phyloP scores from a whole-genome alignment of 2,888 invertebrate genomes.

The Leptothorax acervorum region DNA sequence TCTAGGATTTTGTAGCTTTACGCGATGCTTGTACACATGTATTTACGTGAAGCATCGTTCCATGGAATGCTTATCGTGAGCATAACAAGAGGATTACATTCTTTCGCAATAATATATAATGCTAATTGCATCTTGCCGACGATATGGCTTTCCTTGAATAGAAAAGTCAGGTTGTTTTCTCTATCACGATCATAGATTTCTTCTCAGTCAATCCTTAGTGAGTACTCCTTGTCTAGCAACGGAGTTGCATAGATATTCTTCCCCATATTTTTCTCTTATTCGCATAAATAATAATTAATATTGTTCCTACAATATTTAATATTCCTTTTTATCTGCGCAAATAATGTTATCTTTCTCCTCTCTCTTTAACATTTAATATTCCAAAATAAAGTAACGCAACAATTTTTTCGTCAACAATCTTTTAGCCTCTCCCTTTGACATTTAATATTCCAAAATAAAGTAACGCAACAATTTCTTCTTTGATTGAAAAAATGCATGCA shows the following conservation, averaged over 20 bases:
- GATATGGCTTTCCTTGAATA: background rate
- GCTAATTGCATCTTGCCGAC: background rate
- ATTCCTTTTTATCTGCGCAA: background rate
- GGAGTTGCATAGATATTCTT: background rate
- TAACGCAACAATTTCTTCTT: background rate
- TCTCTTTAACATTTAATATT: background rate
- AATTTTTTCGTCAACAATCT: background rate
- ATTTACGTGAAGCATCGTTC: background rate
- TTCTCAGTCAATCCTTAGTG: background rate
- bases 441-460: background rate
- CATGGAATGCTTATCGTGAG: constrained; percentile 1
- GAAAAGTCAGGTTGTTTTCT: background rate
- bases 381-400: background rate
- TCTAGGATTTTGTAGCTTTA: constrained; percentile 10
- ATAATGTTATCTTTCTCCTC: background rate
- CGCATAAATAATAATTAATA: background rate
- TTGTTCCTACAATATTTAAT: background rate
- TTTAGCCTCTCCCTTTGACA: background rate
- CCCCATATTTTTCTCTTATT: no score
- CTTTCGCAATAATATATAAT: constrained; percentile 24
- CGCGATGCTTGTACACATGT: background rate
- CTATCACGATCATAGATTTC: background rate
- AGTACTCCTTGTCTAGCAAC: background rate
- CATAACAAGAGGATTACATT: constrained; percentile 15
- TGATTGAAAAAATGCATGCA: background rate